phyloP scores from a whole-genome alignment of 2,888 invertebrate species.

The Myopa testacea region DNA sequence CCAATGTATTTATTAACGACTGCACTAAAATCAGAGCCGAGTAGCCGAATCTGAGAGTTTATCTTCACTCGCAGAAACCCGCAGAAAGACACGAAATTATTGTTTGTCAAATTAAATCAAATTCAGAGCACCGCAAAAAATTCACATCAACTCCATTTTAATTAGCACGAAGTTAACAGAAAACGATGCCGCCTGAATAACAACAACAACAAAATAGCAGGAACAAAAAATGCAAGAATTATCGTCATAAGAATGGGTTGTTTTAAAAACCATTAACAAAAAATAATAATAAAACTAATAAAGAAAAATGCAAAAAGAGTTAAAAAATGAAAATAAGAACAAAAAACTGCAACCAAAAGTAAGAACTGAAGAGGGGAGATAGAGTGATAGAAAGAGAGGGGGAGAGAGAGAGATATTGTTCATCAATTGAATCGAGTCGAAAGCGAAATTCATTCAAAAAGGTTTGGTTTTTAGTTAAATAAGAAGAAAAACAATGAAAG shows the following conservation, averaged over 20 bases:
- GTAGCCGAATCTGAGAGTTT: too few species aligned
- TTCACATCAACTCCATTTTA: too few species aligned
- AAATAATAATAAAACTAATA: background rate
- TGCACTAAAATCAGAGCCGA: too few species aligned
- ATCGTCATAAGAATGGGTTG: background rate
- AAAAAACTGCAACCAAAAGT: background rate
- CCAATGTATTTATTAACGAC: too few species aligned
- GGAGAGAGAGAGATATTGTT: background rate
- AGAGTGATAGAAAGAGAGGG: background rate
- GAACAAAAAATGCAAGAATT: too few species aligned
- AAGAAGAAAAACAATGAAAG: background rate
- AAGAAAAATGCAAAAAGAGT: background rate
- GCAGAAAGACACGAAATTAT: too few species aligned
- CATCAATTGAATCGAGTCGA: background rate
- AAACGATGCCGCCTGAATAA: too few species aligned
- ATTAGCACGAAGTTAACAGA: too few species aligned
- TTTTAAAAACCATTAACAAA: background rate
- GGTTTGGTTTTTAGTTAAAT: background rate
- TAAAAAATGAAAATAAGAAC: background rate
- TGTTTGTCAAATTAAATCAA: too few species aligned
- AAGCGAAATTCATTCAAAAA: background rate
- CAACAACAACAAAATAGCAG: too few species aligned
- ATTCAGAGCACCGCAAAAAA: too few species aligned
- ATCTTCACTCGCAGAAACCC: too few species aligned
- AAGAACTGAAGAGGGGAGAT: background rate